These are phyloP conservation scores for Lepidurus apus DNA, from an alignment of 1,140 invertebrate genomes.

Conservation along the genomic window DNA sequence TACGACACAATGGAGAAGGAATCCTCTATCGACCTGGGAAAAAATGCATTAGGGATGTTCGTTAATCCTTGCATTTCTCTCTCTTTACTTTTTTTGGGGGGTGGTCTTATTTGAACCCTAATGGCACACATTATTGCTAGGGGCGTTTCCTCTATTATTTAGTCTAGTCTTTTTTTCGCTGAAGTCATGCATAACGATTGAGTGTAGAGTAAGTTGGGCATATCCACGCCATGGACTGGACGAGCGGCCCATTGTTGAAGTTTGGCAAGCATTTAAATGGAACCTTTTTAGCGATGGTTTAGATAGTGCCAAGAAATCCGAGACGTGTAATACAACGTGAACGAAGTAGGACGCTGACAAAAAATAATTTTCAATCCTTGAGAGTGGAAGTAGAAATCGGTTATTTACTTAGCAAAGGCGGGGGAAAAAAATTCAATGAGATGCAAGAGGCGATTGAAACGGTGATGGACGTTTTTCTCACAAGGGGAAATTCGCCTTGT, in stretches of 20 bases:
- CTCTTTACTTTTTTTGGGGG: too few species aligned
- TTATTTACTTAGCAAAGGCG: background rate
- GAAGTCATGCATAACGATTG: too few species aligned
- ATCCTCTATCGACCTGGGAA: background rate
- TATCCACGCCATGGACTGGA: too few species aligned
- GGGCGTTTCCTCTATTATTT: too few species aligned
- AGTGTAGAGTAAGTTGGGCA: too few species aligned
- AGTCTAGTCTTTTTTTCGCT: too few species aligned
- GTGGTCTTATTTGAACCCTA: too few species aligned
- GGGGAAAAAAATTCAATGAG: constrained; percentile 6
- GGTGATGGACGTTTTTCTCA: constrained; percentile 4
- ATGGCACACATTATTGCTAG: too few species aligned
- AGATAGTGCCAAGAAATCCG: background rate
- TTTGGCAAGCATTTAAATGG: too few species aligned
- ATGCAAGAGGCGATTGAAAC: background rate
- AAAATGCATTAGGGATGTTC: background rate
- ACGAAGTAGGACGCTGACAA: background rate
- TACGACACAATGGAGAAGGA: background rate
- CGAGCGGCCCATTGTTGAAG: too few species aligned
- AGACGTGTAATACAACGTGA: background rate
- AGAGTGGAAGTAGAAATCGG: background rate
- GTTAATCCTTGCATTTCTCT: background rate
- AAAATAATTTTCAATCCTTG: background rate
- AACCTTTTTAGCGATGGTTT: background rate
- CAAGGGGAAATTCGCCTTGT: background rate